phyloP scores from a whole-genome alignment of 2,113 vertebrate species.

The Argyrosomus japonicus region DNA sequence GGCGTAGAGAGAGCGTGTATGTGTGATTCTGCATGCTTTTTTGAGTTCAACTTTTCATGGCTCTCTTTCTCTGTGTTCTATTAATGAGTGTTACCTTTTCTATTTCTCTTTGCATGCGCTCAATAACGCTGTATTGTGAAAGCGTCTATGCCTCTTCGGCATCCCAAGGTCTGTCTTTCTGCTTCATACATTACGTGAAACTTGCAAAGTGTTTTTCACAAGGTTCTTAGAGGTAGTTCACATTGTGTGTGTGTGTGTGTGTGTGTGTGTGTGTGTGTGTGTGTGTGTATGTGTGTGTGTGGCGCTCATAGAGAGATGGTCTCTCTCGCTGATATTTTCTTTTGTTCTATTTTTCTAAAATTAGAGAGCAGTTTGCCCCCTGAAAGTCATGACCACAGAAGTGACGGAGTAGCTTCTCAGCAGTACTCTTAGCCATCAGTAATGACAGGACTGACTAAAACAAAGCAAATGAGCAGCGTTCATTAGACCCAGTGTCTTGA shows the following conservation, averaged over 20 bases:
- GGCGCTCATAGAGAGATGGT: background rate
- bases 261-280: background rate
- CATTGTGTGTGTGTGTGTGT: background rate
- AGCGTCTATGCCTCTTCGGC: constrained; percentile 7
- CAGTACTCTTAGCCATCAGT: constrained; percentile 3
- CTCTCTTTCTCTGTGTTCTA: constrained; percentile 2
- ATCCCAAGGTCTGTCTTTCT: constrained; percentile 36
- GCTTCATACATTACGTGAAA: constrained; percentile 13
- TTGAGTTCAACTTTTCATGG: background rate
- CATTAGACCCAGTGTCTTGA: constrained; percentile 26
- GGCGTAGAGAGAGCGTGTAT: background rate
- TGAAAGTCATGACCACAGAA: constrained; percentile 11
- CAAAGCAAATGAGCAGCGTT: constrained; percentile 43
- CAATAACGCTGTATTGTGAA: constrained; percentile 43
- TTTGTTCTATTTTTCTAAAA: constrained; percentile 18
- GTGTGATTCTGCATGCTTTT: constrained; percentile 2
- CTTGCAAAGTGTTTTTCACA: constrained; percentile 29
- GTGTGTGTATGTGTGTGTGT: background rate
- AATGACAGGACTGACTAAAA: constrained; percentile 33
- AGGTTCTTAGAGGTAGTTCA: constrained; percentile 13
- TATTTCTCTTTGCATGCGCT: constrained; percentile 34
- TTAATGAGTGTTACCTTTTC: constrained; percentile 35
- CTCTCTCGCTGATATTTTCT: constrained; percentile 27
- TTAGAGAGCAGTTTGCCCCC: background rate
- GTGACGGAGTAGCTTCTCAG: background rate